Conservation (phyloP, 2,797 vertebrate species). For the Sebastes umbrosus region DNA sequence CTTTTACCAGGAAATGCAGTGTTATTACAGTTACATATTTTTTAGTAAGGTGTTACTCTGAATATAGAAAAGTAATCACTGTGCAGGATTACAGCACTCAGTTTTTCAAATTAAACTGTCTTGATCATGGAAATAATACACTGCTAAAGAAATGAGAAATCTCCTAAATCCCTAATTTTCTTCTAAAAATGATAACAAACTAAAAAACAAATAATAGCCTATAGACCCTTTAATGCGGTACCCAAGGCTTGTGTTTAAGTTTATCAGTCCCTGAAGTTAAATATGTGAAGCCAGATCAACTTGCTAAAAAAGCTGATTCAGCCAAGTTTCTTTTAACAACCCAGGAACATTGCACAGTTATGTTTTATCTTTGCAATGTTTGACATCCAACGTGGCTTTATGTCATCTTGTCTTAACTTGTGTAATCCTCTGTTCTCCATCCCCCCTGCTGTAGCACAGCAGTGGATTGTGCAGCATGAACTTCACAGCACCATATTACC, state of each 20-base stretch:
- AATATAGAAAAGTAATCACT: not conserved
- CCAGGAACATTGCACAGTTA: not conserved
- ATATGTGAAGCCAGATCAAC: slow-evolving; percentile 10
- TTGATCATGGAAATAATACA: not conserved
- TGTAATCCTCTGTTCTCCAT: slow-evolving; percentile 29
- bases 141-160: no score
- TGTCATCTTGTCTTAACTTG: slow-evolving; percentile 26
- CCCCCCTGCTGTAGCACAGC: slow-evolving; percentile 32
- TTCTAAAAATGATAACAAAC: not conserved
- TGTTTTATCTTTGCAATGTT: not conserved
- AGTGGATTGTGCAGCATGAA: not conserved
- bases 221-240: not conserved
- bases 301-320: slow-evolving; percentile 21
- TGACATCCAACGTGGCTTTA: slow-evolving; percentile 6
- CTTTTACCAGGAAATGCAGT: not conserved
- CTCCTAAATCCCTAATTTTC: not conserved
- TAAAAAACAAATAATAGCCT: not conserved
- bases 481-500: not conserved
- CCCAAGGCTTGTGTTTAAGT: not conserved
- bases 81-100: not conserved
- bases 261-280: not conserved
- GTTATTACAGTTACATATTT: not conserved
- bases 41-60: not conserved
- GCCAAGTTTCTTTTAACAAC: slow-evolving; percentile 2
- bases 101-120: not conserved